A percentile compares a stretch with the other conserved stretches of the same genome.
These are phyloP conservation scores for Cyanoliseus patagonus DNA, from an alignment of 2,113 vertebrate genomes.

Conservation along the genomic window DNA sequence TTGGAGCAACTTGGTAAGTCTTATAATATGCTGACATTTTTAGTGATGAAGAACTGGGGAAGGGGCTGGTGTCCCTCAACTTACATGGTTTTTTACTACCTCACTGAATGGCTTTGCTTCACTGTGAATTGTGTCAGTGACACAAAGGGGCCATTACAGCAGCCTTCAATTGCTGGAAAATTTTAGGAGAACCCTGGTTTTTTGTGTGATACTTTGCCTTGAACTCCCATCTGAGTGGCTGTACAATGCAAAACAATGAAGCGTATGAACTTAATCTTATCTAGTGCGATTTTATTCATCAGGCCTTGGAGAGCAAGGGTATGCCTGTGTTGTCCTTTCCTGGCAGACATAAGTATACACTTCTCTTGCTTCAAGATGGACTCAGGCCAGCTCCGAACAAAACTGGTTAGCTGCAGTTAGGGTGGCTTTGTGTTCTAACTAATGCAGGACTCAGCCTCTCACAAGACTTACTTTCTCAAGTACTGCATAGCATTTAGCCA, in stretches of 20 bases:
- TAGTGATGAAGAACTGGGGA: neutral
- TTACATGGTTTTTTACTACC: neutral
- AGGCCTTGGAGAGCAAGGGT: neutral
- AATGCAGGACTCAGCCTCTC: neutral
- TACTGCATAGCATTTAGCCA: neutral
- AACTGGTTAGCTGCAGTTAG: neutral
- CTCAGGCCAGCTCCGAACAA: neutral
- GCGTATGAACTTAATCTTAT: neutral
- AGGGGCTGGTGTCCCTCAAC: neutral
- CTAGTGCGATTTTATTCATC: neutral
- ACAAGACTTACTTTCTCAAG: neutral
- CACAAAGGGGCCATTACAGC: neutral
- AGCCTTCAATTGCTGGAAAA: neutral
- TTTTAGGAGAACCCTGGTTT: neutral
- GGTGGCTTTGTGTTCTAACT: neutral
- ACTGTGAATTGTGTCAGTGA: neutral
- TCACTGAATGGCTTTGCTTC: neutral
- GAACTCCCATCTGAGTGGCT: neutral
- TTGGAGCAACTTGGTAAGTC: neutral
- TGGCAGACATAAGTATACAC: neutral
- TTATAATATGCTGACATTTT: neutral
- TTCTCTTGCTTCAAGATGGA: neutral
- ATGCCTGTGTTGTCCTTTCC: neutral
- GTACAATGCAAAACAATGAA: neutral
- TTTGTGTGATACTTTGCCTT: neutral